Conservation (phyloP, 2,797 vertebrate species). For the Buceros bicornis region DNA sequence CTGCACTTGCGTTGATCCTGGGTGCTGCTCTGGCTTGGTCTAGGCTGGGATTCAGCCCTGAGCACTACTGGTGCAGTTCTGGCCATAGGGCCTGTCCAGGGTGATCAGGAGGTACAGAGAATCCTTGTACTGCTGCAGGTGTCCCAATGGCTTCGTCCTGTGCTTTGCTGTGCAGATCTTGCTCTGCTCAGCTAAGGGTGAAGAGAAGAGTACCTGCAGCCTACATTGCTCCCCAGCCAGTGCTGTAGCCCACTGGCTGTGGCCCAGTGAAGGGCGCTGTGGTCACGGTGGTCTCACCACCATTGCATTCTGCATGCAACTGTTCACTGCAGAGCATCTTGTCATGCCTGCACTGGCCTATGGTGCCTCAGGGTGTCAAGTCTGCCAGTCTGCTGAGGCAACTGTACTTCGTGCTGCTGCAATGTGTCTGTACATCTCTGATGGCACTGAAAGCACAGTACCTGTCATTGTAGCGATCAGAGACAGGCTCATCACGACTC, state of each 20-base stretch:
- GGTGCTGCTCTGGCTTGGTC: neutral
- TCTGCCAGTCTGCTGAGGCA: neutral
- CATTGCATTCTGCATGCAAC: neutral
- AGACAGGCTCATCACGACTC: neutral
- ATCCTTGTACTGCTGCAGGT: neutral
- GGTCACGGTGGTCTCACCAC: neutral
- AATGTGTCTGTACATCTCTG: neutral
- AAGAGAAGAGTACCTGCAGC: neutral
- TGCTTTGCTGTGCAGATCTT: neutral
- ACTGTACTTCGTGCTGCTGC: constrained; percentile 23
- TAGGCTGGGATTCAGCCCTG: neutral
- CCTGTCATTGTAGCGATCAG: constrained; percentile 14
- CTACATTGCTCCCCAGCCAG: neutral
- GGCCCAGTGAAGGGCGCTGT: neutral
- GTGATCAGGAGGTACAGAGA: neutral
- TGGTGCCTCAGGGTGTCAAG: neutral
- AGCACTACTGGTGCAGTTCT: neutral
- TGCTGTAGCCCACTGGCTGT: neutral
- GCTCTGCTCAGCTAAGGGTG: neutral
- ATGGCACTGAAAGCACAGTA: neutral
- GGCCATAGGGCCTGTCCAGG: neutral
- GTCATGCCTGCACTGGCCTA: neutral
- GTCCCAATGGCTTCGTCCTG: neutral
- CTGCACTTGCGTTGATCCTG: rapidly evolving
- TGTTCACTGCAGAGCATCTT: neutral